Evolutionary conservation across 2,888 invertebrate genomes (phyloP).

Genomic region (Xanthorhoe designata): DNA sequence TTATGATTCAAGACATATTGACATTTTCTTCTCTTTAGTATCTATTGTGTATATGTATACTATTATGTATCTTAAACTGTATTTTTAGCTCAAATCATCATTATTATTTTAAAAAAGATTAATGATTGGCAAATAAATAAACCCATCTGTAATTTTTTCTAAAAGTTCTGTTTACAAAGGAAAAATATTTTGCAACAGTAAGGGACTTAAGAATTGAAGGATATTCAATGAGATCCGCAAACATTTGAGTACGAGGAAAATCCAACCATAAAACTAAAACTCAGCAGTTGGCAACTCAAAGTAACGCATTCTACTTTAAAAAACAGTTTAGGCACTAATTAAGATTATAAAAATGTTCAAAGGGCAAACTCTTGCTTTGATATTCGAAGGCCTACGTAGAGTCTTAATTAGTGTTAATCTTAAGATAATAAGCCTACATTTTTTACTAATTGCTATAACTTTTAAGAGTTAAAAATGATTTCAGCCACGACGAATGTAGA

Average conservation of each 20-base stretch:
- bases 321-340: constrained; percentile 13
- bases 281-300: background rate
- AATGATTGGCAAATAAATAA: background rate
- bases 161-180: background rate
- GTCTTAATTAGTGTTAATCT: constrained; percentile 81
- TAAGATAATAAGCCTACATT: constrained; percentile 78
- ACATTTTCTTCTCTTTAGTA: no score
- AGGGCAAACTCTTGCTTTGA: constrained; percentile 74
- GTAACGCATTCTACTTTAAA: background rate
- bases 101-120: no score
- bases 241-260: constrained; percentile 1
- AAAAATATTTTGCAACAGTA: background rate
- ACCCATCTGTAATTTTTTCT: background rate
- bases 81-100: no score
- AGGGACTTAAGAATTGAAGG: background rate
- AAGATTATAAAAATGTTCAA: constrained; percentile 55
- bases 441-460: constrained; percentile 75
- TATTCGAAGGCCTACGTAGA: constrained; percentile 58
- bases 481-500: constrained; percentile 20
- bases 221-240: constrained; percentile 1
- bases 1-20: no score
- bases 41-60: no score
- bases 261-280: constrained; percentile 1
- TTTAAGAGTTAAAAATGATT: constrained; percentile 53
- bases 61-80: no score